A percentile compares a stretch with the other conserved stretches of the same genome.
Conservation (phyloP, 2,888 invertebrate species). For the Lepidochitona cinerea region DNA sequence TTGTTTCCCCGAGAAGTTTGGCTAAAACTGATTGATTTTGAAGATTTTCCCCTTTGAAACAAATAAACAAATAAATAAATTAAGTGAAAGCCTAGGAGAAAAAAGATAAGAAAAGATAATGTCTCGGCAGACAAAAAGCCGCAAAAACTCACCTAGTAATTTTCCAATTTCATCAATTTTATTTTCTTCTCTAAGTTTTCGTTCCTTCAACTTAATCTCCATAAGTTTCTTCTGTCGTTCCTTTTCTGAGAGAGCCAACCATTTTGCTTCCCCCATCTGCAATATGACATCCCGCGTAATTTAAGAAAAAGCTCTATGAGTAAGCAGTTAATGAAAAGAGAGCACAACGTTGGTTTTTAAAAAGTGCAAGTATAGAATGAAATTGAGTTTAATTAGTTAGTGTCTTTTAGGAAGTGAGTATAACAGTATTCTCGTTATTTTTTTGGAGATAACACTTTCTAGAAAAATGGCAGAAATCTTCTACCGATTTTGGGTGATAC, state of each 20-base stretch:
- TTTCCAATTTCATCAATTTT: slow-evolving; percentile 51
- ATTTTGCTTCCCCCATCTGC: slow-evolving; percentile 57
- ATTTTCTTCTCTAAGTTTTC: slow-evolving; percentile 48
- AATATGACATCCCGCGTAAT: too few relatives aligned
- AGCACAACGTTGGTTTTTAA: too few relatives aligned
- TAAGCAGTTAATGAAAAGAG: too few relatives aligned
- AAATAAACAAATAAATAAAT: background rate
- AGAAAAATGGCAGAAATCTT: too few relatives aligned
- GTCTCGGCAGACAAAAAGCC: background rate
- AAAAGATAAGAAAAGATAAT: background rate
- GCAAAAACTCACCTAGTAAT: slow-evolving; percentile 21
- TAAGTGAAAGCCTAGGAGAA: background rate
- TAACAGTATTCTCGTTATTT: too few relatives aligned
- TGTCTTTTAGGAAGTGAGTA: too few relatives aligned
- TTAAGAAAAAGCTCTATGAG: too few relatives aligned
- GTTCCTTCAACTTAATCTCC: slow-evolving; percentile 52
- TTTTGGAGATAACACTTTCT: too few relatives aligned
- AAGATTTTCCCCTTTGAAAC: slow-evolving; percentile 44
- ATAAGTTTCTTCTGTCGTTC: slow-evolving; percentile 48
- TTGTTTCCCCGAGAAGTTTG: slow-evolving; percentile 49
- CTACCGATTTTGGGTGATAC: too few relatives aligned
- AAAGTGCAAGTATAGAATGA: too few relatives aligned
- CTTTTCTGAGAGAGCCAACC: slow-evolving; percentile 50
- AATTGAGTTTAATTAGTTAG: too few relatives aligned
- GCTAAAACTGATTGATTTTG: slow-evolving; percentile 51